Base-by-base conservation (phyloP, 2,797 vertebrate genomes). In the Melanotaenia boesemani region DNA sequence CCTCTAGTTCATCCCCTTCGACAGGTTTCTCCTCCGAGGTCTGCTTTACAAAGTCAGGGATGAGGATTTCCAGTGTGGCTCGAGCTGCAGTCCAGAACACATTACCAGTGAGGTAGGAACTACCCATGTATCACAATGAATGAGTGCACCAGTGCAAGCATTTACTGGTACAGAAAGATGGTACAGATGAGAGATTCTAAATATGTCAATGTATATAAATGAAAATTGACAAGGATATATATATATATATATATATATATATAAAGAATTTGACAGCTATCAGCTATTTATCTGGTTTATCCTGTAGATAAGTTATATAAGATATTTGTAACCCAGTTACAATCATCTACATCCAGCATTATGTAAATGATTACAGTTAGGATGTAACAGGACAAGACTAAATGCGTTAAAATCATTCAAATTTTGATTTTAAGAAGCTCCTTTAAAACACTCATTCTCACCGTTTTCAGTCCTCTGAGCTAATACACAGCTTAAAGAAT, bases 41-140 rank as follows among this genome's bases (percentile, higher is more conserved):
- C 92, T 99, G 98, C 92, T 99, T 99, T 88, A 99, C 97, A 91
- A 99, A 99, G 91, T 99, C 98, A 0, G 98, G 98, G 91, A 99
- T 99, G 91, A 99, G 98, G 93, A 99, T 99, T 95, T 99, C 98
- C 96, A 99, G 95, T 91, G 98, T 99, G 90, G 98, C 97, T 93
- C 98, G 97, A 91, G 98, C 98, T 99, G 89, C 92, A 95, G 81
- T 15, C 55, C 15, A 80, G 73, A 88, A 63, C 48, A 76, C 32
- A 24, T 1, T 57, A 82, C 28, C 28, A 69, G n/a, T 67, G 20
- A 81, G 70, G 37, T 24, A 34, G 54, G 28, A 41, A 13, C 15
- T 5, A 26, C 15, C 13, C 9, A 64, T 0, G 0, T 1, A 57
- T 26, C 15, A 37, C 24, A 68, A 72, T 48, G 58, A 30, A 36